Base-by-base conservation (phyloP, 2,888 invertebrate species). In the Tortrix viridana region DNA sequence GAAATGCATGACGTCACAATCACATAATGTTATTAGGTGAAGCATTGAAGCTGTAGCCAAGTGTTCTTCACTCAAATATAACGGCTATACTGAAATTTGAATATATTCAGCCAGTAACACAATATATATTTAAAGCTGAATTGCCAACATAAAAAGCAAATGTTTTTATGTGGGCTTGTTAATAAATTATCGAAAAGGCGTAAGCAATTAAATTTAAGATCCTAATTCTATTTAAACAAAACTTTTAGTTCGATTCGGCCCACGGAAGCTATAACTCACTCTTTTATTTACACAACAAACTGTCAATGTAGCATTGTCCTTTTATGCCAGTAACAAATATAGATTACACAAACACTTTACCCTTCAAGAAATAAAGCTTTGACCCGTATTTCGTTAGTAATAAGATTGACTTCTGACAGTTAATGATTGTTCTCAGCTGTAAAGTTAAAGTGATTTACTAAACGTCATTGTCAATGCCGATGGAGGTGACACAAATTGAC, bases 201-300 rank as follows among this genome's bases (percentile, higher is more conserved):
- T 20, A 9, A 43, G 44, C 56, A 56, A 62, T 52, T 38, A 46
- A 62, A 57, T 44, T 37, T 6, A 37, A 50, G 43, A 50, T 62
- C 56, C 50, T 46, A 50, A 46, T 58, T 52, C 26, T 60, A 52
- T 47, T 57, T 48, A 58, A 57, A 48, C 52, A 48, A 58, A 43
- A 46, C 57, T 52, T 41, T 50, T 63, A 48, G 50, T 63, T 58
- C 53, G 19, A 26, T 46, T 46, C 57, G 20, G 46, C 52, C 58
- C 53, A 63, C 63, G 58, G 63, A 63, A 63, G 63, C 52, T 47
- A 63, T 58, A 63, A 41, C 43, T 63, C 62, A 57, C 41, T 57
- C 26, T 53, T 53, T 58, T 58, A 58, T 58, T 58, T 53, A 41
- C 26, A 38, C 48, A 58, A 53, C 32, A 52, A 63, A 63, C 57